Conservation (phyloP, 2,113 vertebrate species). For the Felis chaus region DNA sequence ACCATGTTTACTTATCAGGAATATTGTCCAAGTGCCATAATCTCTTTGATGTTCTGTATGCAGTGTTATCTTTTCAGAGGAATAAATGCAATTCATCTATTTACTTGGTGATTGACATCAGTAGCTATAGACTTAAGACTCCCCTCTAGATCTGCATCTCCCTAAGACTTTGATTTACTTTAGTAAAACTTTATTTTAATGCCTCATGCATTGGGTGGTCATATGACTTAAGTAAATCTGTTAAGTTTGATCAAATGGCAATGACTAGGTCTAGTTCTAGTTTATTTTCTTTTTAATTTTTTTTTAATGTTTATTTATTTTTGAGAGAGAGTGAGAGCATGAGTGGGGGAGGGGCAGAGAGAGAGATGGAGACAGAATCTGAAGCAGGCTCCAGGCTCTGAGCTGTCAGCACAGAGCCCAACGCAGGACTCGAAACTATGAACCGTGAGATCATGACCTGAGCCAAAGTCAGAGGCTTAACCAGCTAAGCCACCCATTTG, state of each 20-base stretch:
- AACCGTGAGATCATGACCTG: too few relatives aligned
- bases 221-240: not conserved
- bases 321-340: too few relatives aligned
- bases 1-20: constrained; percentile 5
- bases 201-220: not conserved
- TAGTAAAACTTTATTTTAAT: constrained; percentile 13
- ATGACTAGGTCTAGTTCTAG: not conserved
- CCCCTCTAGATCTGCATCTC: not conserved
- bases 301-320: not conserved
- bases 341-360: too few relatives aligned
- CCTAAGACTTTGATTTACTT: not conserved
- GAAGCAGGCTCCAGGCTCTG: too few relatives aligned
- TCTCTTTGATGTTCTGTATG: not conserved
- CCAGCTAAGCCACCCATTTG: too few relatives aligned
- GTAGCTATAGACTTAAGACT: not conserved
- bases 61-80: constrained; percentile 37
- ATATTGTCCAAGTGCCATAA: constrained; percentile 48
- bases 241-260: constrained; percentile 25
- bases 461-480: too few relatives aligned
- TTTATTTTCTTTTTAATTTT: not conserved
- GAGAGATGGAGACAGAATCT: too few relatives aligned
- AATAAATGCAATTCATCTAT: constrained; percentile 5
- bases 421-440: too few relatives aligned
- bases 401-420: too few relatives aligned
- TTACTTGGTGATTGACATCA: constrained; percentile 8